Conservation (phyloP, 2,797 vertebrate genomes). For the Ceyx erithaca region DNA sequence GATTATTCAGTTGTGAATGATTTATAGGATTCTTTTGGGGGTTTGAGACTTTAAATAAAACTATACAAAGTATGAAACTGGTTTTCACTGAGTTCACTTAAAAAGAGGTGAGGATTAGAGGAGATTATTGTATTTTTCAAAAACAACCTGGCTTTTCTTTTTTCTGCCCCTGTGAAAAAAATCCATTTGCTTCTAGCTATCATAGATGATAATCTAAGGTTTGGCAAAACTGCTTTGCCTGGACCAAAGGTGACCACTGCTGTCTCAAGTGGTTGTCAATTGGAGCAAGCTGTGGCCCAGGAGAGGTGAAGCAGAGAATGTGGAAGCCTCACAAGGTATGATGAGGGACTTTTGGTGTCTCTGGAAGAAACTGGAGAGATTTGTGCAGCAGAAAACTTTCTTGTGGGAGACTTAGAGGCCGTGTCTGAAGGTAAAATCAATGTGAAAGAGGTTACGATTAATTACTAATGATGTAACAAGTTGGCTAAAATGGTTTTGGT, state of each 20-base stretch:
- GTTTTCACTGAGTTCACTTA: neutral
- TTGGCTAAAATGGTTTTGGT: neutral
- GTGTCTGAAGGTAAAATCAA: neutral
- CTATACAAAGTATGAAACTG: neutral
- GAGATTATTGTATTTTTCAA: neutral
- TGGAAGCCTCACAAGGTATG: neutral
- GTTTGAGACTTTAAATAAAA: neutral
- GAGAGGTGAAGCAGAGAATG: neutral
- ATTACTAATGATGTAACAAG: neutral
- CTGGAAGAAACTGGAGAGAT: neutral
- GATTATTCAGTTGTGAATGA: neutral
- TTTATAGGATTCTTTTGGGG: neutral
- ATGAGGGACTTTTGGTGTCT: neutral
- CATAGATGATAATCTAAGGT: neutral
- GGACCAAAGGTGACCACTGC: neutral
- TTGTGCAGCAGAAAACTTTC: neutral
- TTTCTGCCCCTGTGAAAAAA: neutral
- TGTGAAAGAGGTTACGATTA: neutral
- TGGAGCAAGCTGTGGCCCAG: neutral
- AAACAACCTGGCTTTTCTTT: neutral
- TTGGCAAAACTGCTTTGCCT: neutral
- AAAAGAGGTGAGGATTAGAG: neutral
- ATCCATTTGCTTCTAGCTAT: neutral
- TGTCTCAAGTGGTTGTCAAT: accelerated
- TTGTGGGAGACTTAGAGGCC: neutral